Evolutionary conservation across 2,888 invertebrate genomes (phyloP).

Genomic region (Sacculina carcini): DNA sequence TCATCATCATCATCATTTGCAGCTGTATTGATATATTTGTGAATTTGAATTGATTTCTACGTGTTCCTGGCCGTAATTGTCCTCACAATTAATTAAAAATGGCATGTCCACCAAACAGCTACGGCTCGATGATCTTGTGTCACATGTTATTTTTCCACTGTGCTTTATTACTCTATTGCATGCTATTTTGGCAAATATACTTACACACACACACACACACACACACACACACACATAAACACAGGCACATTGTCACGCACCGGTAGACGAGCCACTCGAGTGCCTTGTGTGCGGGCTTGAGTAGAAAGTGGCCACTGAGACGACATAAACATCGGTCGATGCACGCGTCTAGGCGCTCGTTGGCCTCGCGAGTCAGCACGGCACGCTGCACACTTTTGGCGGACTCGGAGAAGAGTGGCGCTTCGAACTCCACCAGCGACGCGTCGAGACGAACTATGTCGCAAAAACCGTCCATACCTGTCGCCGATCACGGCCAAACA

Average conservation of each 20-base stretch:
- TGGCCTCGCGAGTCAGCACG: conserved; percentile 43
- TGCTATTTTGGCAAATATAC: too few relatives aligned
- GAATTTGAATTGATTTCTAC: too few relatives aligned
- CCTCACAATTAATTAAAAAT: too few relatives aligned
- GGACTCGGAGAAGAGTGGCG: conserved; percentile 44
- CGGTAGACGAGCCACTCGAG: conserved; percentile 79
- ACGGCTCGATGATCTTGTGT: too few relatives aligned
- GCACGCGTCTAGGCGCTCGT: conserved; percentile 41
- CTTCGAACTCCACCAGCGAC: conserved; percentile 41
- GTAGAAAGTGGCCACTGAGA: conserved; percentile 63
- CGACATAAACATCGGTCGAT: conserved; percentile 52
- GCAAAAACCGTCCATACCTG: conserved; percentile 47
- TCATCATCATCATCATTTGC: not conserved
- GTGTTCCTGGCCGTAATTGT: too few relatives aligned
- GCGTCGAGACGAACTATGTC: conserved; percentile 48
- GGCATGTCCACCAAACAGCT: too few relatives aligned
- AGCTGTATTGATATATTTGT: not conserved
- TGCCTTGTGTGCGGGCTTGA: conserved; percentile 61
- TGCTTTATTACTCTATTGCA: too few relatives aligned
- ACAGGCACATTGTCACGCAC: conserved; percentile 17
- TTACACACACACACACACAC: too few relatives aligned
- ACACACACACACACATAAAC: too few relatives aligned
- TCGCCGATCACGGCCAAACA: too few relatives aligned
- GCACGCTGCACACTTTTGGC: conserved; percentile 55
- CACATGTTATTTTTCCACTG: too few relatives aligned